Percentiles rank a stretch among this genome's conserved stretches.
phyloP scores from a whole-genome alignment of 2,888 invertebrate genomes.

The Eugnorisma glareosa region DNA sequence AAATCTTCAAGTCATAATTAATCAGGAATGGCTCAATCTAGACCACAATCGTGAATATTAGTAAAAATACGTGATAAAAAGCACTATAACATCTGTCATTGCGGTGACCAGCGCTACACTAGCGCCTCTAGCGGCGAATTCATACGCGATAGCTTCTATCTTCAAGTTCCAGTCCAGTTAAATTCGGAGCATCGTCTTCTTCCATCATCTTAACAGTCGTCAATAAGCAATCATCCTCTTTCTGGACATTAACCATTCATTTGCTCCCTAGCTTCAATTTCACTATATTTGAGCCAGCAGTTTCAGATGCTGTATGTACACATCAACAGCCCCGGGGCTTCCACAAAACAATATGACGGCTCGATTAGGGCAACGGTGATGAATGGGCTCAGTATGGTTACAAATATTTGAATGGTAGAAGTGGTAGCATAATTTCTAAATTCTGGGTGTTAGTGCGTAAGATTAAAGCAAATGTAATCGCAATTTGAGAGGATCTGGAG shows the following conservation, averaged over 20 bases:
- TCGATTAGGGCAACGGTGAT: not conserved
- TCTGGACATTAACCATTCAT: not conserved
- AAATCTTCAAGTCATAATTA: too few species aligned
- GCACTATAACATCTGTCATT: too few species aligned
- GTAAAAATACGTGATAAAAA: too few species aligned
- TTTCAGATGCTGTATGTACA: not conserved
- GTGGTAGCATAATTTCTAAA: not conserved
- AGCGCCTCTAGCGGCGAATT: too few species aligned
- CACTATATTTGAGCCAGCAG: not conserved
- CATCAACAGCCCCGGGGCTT: not conserved
- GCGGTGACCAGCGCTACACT: too few species aligned
- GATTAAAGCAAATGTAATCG: not conserved
- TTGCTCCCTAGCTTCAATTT: not conserved
- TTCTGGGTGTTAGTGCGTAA: not conserved
- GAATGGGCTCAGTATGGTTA: not conserved
- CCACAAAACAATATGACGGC: not conserved
- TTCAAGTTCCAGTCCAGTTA: too few species aligned
- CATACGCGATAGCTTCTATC: too few species aligned
- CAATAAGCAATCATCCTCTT: not conserved
- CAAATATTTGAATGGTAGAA: not conserved
- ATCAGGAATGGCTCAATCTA: too few species aligned
- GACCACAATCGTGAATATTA: too few species aligned
- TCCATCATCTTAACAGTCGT: not conserved
- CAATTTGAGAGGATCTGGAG: not conserved
- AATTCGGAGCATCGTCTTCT: not conserved